Evolutionary conservation across 2,797 vertebrate genomes (phyloP), one percentile per base, ranked within the genome.

Genomic region (Acanthiza pusilla): DNA sequence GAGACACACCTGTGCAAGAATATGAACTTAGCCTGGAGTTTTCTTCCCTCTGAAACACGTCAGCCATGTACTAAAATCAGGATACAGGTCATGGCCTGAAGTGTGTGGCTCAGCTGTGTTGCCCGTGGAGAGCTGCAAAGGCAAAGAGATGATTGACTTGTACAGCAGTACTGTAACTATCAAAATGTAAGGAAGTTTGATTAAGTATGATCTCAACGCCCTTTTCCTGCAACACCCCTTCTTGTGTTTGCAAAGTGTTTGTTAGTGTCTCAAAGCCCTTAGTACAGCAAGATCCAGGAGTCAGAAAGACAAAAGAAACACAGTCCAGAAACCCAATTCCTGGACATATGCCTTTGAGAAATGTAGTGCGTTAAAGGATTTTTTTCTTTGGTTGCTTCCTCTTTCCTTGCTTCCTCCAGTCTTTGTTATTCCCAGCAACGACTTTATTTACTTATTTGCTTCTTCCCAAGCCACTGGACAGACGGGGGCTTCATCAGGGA

Each of bases 161-260:
- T 20, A 51, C 7, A 6, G 55, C 61, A 50, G 71, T 9, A 32
- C 76, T 45, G 73, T 57, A 81, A 93, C 92, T 94, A 72, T 92
- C 86, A 96, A 91, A 95, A 96, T 95, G 80, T 85, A 76, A 95
- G 94, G 92, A 97, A 96, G 94, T 92, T 96, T 89, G 96, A 96
- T 94, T 93, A 89, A 90, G 60, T 13, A 76, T 93, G 93, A 92
- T 70, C 91, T 96, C 85, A 94, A 96, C 40, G 29, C 92, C 89
- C 87, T 96, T 97, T 97, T 95, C 95, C 95, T 96, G 95, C 50
- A 96, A 94, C 92, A 83, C 72, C 89, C 91, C 91, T 93, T 84
- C 78, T 96, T 92, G 88, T 91, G 83, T 92, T 90, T 74, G 71
- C 85, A 78, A 5, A 53, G 83, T 93, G 82, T 93, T 95, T 91